Conservation (phyloP, 2,888 invertebrate species). For the Galeruca laticollis region DNA sequence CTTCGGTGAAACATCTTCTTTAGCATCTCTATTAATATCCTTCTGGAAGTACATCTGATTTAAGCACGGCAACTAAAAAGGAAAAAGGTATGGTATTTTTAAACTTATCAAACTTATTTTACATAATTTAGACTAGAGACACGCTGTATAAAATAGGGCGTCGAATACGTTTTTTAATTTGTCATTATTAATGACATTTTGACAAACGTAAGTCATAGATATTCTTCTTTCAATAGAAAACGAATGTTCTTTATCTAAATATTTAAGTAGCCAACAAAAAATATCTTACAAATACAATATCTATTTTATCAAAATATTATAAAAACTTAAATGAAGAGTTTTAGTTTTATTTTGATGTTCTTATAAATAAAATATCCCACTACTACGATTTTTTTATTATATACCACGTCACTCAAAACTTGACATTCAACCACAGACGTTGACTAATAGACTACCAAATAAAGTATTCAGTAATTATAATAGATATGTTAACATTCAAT, state of each 20-base stretch:
- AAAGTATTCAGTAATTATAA: too few relatives aligned
- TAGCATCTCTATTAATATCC: slow-evolving; percentile 58
- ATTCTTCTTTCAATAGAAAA: not conserved
- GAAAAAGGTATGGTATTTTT: slow-evolving; percentile 1
- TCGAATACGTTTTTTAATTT: slow-evolving; percentile 7
- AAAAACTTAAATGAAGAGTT: too few relatives aligned
- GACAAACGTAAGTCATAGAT: not conserved
- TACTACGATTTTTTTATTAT: too few relatives aligned
- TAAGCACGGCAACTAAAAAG: slow-evolving; percentile 9
- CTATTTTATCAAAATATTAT: too few relatives aligned
- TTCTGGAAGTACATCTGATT: slow-evolving; percentile 22
- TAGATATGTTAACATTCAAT: too few relatives aligned
- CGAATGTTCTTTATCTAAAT: not conserved
- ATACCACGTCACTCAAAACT: too few relatives aligned
- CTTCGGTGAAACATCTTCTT: slow-evolving; percentile 54
- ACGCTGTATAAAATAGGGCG: not conserved
- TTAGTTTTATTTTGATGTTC: too few relatives aligned
- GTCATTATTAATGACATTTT: not conserved
- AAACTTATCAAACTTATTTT: not conserved
- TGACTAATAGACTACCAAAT: too few relatives aligned
- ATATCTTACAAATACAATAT: too few relatives aligned
- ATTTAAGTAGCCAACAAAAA: too few relatives aligned
- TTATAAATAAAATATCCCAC: too few relatives aligned
- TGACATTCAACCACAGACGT: too few relatives aligned
- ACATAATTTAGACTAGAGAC: slow-evolving; percentile 13